Conservation (phyloP, 1,140 invertebrate genomes). For the Zaprionus tsacasi region DNA sequence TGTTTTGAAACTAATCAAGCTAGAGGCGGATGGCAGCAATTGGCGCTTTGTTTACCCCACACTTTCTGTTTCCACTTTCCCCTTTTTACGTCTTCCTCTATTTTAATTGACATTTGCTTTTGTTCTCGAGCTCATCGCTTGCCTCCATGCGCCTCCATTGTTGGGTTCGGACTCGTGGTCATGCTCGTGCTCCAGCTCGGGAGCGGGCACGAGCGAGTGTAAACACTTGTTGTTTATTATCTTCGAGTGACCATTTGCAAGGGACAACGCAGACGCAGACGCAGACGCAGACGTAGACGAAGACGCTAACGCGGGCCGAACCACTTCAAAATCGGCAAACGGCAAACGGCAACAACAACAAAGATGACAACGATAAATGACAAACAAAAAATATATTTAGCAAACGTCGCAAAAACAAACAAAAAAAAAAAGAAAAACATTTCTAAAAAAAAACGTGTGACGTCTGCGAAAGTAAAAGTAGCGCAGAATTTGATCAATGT, state of each 20-base stretch:
- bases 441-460: constrained; percentile 7
- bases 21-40: neutral
- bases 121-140: constrained; percentile 15
- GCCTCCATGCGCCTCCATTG: constrained; percentile 1
- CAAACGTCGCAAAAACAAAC: neutral
- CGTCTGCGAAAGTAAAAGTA: constrained; percentile 15
- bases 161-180: neutral
- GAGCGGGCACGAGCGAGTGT: neutral
- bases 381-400: constrained; percentile 17
- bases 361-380: constrained; percentile 1
- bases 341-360: neutral
- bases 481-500: neutral
- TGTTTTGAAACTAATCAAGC: neutral
- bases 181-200: too few species aligned
- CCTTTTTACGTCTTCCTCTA: neutral
- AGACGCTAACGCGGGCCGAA: neutral
- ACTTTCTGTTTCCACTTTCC: constrained; percentile 8
- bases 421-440: neutral
- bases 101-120: constrained; percentile 37
- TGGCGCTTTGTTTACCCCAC: constrained; percentile 7
- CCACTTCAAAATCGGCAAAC: neutral
- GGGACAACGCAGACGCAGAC: constrained; percentile 4
- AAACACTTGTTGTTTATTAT: constrained; percentile 40
- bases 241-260: constrained; percentile 17
- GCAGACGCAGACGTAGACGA: neutral